Conservation (phyloP, 2,113 vertebrate species). For the Neotoma lepida region DNA sequence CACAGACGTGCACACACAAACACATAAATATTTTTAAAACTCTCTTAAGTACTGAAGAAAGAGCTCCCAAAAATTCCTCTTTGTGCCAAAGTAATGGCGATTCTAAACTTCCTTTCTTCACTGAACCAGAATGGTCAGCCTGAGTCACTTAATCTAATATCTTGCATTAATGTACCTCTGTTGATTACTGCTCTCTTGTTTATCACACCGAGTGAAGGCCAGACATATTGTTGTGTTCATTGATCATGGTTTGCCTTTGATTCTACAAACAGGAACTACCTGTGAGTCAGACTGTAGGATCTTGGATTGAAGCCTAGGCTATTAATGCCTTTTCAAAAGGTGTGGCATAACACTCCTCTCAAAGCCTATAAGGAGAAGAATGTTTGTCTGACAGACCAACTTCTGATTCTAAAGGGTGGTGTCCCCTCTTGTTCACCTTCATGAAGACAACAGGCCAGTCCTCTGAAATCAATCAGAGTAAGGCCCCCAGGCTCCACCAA, state of each 20-base stretch:
- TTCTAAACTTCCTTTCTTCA: neutral
- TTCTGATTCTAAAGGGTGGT: constrained; percentile 52
- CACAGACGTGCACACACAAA: neutral
- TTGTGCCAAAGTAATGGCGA: constrained; percentile 8
- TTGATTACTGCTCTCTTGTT: neutral
- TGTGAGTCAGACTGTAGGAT: constrained; percentile 55
- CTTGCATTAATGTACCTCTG: neutral
- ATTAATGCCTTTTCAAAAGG: constrained; percentile 61
- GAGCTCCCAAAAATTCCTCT: neutral
- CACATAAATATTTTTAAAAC: neutral
- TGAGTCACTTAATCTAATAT: neutral
- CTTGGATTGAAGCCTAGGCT: constrained; percentile 64
- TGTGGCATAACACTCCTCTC: neutral
- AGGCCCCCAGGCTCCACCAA: neutral
- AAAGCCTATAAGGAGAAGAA: constrained; percentile 35
- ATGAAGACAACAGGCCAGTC: constrained; percentile 25
- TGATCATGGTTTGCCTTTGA: constrained; percentile 66
- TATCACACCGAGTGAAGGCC: neutral
- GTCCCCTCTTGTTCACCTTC: constrained; percentile 52
- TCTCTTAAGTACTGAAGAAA: constrained; percentile 9
- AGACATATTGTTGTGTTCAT: constrained; percentile 10
- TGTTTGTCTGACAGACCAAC: constrained; percentile 56
- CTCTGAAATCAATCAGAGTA: constrained; percentile 53
- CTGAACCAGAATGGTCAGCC: neutral
- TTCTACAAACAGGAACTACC: constrained; percentile 60